Conservation (phyloP, 2,888 invertebrate genomes). For the Bombyx huttoni region DNA sequence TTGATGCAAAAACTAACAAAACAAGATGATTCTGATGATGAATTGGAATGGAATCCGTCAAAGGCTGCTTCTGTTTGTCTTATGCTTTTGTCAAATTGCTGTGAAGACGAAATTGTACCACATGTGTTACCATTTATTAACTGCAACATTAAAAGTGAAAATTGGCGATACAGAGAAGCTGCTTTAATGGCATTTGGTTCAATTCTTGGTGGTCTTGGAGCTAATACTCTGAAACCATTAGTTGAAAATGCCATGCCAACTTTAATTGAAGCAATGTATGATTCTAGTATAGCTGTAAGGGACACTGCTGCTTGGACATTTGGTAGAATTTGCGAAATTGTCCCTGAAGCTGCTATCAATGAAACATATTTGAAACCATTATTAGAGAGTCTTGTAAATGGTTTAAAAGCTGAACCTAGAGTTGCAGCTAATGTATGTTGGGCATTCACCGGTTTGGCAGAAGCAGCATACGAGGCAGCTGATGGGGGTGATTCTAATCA, state of each 20-base stretch:
- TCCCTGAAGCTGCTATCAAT: conserved; percentile 95
- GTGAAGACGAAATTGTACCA: conserved; percentile 97
- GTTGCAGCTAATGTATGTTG: conserved; percentile 99
- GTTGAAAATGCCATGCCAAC: conserved; percentile 98
- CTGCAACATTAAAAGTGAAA: conserved; percentile 91
- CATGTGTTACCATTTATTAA: conserved; percentile 97
- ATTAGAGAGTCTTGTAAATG: conserved; percentile 85
- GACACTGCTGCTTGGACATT: conserved; percentile 99
- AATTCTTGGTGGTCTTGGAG: conserved; percentile 92
- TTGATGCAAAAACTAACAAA: conserved; percentile 94
- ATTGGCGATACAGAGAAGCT: conserved; percentile 96
- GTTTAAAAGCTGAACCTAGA: conserved; percentile 92
- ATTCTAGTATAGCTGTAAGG: conserved; percentile 92
- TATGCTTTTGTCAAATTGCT: conserved; percentile 97
- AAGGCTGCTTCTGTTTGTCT: conserved; percentile 99
- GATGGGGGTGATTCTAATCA: conserved; percentile 77
- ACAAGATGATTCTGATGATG: conserved; percentile 97
- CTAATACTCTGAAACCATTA: conserved; percentile 87
- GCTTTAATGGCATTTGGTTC: conserved; percentile 99
- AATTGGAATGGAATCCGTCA: conserved; percentile 99
- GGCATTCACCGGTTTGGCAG: conserved; percentile 97
- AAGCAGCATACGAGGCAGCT: conserved; percentile 95
- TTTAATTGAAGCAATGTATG: conserved; percentile 94
- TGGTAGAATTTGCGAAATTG: conserved; percentile 96
- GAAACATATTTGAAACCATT: conserved; percentile 86